phyloP scores from a whole-genome alignment of 2,113 vertebrate genomes.

The Chinchilla lanigera region DNA sequence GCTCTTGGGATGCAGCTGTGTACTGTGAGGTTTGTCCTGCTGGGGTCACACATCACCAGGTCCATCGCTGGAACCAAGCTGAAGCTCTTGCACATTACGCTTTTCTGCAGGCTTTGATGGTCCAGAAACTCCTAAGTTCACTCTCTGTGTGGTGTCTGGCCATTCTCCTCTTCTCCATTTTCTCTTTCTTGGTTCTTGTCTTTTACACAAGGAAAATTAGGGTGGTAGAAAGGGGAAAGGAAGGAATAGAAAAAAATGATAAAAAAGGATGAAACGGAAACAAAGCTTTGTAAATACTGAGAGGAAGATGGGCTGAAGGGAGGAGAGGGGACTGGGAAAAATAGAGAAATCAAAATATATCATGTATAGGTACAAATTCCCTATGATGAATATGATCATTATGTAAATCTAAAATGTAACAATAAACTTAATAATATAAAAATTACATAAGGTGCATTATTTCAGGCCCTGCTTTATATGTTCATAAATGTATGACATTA shows the following conservation, averaged over 20 bases:
- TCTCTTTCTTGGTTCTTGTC: neutral
- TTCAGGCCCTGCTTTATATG: neutral
- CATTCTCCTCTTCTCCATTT: neutral
- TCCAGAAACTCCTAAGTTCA: neutral
- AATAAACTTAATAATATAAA: too few relatives aligned
- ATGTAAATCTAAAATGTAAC: too few relatives aligned
- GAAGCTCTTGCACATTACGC: neutral
- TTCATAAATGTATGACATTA: neutral
- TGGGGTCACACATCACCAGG: too few relatives aligned
- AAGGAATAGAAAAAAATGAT: neutral
- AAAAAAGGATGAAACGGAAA: neutral
- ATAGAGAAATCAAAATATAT: too few relatives aligned
- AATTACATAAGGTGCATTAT: neutral
- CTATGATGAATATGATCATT: too few relatives aligned
- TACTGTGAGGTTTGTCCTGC: neutral
- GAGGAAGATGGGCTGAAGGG: neutral
- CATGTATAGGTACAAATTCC: too few relatives aligned
- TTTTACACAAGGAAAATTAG: neutral
- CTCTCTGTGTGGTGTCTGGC: neutral
- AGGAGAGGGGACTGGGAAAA: neutral
- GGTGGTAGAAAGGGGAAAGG: neutral
- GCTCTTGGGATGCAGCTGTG: neutral
- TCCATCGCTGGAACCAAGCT: neutral
- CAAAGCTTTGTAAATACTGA: neutral
- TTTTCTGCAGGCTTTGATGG: neutral